Evolutionary conservation across 2,888 invertebrate genomes (phyloP), one percentile per base, ranked within the genome.

Genomic region (Macrophya annulata): DNA sequence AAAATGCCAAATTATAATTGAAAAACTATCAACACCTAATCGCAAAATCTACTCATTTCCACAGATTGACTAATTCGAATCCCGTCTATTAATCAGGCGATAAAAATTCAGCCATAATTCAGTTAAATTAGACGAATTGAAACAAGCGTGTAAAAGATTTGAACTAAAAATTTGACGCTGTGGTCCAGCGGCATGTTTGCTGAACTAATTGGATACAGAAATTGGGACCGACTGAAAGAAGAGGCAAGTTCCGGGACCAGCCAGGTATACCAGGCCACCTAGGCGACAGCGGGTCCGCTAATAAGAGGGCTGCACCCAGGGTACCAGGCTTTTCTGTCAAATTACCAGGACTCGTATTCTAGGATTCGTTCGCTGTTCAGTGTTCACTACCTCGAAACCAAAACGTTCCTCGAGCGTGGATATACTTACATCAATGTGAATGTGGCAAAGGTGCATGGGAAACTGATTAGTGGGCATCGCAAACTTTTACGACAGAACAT

Each of bases 281-380:
- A 87, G 87, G 85, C 87, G 85, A 85, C 84, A 85, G 65, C 79
- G 87, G 87, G 55, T 68, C 71, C 51, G 85, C 76, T 87, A 87
- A 87, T 87, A 85, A 87, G 85, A 87, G 87, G 87, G 85, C 87
- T 55, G 71, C n/a, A 83, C 48, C 71, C 48, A 12, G 21, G 68
- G 68, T n/a, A 68, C 48, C 59, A 48, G 45, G 62, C 65, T 83
- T 83, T 83, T 83, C 83, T 68, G 83, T 83, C 83, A 71, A 83
- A 83, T 83, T 83, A 71, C 83, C 31, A 68, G 45, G 43, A 31
- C 68, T 81, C 81, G 59, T 81, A 43, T 83, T 83, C 83, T 83
- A 83, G 83, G 83, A 83, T 43, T 83, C 51, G 45, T 83, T 25
- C 71, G n/a, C 77, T 43, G 55, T 21, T 40, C 21, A 10, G 25